Conservation (phyloP, 2,797 vertebrate genomes). For the Nasua narica region DNA sequence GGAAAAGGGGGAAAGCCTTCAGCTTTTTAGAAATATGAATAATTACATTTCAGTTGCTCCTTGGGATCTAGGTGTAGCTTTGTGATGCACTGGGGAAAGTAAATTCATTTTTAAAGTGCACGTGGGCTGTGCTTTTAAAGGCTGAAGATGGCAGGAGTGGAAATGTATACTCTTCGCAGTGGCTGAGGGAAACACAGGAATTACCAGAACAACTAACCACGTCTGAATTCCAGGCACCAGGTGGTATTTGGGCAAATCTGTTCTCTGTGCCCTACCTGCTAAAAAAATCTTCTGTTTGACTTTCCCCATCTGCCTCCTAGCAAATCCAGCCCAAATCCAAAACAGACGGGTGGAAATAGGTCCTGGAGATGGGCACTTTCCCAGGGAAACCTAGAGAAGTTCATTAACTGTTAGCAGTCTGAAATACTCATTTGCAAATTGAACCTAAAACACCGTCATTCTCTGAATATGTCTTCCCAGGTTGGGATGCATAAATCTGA, state of each 20-base stretch:
- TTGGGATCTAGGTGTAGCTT: neutral
- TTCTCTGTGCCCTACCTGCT: neutral
- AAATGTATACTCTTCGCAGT: neutral
- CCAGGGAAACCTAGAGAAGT: neutral
- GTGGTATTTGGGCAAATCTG: neutral
- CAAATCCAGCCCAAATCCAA: constrained; percentile 28
- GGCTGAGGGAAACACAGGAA: neutral
- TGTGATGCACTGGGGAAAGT: neutral
- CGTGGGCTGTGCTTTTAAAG: neutral
- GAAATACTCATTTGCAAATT: constrained; percentile 28
- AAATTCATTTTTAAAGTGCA: neutral
- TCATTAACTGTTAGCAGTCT: neutral
- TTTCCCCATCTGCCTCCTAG: constrained; percentile 10
- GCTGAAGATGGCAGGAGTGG: neutral
- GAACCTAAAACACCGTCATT: neutral
- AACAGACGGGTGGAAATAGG: constrained; percentile 5
- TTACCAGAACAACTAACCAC: constrained; percentile 9
- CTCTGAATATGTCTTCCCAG: constrained; percentile 25
- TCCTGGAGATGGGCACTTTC: neutral
- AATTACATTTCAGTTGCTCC: neutral
- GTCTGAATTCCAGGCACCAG: neutral
- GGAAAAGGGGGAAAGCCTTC: neutral
- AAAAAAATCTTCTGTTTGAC: neutral
- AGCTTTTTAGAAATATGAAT: neutral
- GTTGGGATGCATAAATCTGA: neutral